A percentile compares a stretch with the other conserved stretches of the same genome.
phyloP scores from a whole-genome alignment of 2,888 invertebrate species.

The Synanthedon myopaeformis region DNA sequence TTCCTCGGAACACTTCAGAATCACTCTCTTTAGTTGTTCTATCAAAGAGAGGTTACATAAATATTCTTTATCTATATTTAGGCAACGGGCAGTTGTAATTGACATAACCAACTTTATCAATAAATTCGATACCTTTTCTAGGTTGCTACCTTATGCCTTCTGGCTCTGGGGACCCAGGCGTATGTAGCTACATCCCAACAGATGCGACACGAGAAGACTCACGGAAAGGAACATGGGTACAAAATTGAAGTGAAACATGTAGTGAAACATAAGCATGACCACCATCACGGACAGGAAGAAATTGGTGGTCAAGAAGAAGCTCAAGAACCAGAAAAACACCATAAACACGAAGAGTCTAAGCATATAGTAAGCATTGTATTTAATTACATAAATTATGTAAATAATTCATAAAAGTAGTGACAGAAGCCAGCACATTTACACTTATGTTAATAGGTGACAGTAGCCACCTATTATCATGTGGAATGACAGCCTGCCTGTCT shows the following conservation, averaged over 20 bases:
- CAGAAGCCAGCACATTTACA: too few species aligned
- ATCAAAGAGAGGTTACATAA: too few species aligned
- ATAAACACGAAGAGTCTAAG: slow-evolving; percentile 1
- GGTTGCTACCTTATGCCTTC: slow-evolving; percentile 26
- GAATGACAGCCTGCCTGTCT: too few species aligned
- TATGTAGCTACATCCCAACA: slow-evolving; percentile 34
- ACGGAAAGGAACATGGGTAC: background rate
- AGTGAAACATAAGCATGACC: slow-evolving; percentile 19
- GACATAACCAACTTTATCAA: too few species aligned
- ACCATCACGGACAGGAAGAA: slow-evolving; percentile 14
- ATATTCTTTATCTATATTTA: too few species aligned
- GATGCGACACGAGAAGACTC: slow-evolving; percentile 12
- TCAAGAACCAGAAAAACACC: background rate
- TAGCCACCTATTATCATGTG: too few species aligned
- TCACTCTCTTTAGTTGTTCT: too few species aligned
- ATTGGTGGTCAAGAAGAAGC: slow-evolving; percentile 1
- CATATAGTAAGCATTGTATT: background rate
- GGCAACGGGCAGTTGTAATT: too few species aligned
- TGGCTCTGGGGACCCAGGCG: slow-evolving; percentile 26
- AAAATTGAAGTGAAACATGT: background rate
- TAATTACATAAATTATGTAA: background rate
- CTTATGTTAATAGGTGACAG: too few species aligned
- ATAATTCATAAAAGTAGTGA: too few species aligned
- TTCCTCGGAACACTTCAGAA: too few species aligned
- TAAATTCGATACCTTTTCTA: slow-evolving; percentile 7